Evolutionary conservation across 1,140 invertebrate genomes (phyloP), one percentile per base, ranked within the genome.

Genomic region (Dendroctonus valens): DNA sequence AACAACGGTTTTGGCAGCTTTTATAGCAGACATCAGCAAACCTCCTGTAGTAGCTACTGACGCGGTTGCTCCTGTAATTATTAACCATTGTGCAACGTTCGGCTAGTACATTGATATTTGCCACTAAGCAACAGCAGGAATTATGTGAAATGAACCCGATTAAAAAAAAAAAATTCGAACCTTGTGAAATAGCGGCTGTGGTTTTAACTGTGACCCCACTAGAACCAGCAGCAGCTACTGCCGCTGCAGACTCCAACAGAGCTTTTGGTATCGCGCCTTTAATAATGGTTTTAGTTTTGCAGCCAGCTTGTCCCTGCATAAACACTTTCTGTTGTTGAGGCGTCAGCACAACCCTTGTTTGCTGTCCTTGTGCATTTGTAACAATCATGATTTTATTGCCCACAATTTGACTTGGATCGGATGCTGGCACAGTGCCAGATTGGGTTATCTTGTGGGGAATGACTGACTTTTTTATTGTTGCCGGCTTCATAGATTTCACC

Each of bases 361-460:
- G 83, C 37, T 81, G 77, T 42, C 83, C 83, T 68, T 84, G 83
- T 42, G 82, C 78, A 69, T 85, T 83, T 0, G 84, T 85, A 38
- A 86, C 79, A 41, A 85, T 84, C 83, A 86, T 84, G 7, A 85
- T 81, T 49, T 84, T 84, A 67, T 77, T 79, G 7, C 79, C 66
- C 3, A 59, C 54, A 75, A 11, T 62, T 69, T 9, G 73, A 67
- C 59, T 71, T 71, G 3, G 66, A 54, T 41, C 70, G 73, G 41
- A n/a, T 12, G 57, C 3, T 59, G 42, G 6, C 6, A 12, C 9
- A 26, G 26, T 26, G 26, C 11, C 7, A 42, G 12, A 15, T 46
- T 59, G 11, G 26, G 26, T 26, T 3, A 26, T 26, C 26, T 26
- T 26, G 26, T 59, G 55, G 8, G 55, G 66, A 26, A 54, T 15